Evolutionary conservation across 2,888 invertebrate species (phyloP).

Genomic region (Thera obeliscata): DNA sequence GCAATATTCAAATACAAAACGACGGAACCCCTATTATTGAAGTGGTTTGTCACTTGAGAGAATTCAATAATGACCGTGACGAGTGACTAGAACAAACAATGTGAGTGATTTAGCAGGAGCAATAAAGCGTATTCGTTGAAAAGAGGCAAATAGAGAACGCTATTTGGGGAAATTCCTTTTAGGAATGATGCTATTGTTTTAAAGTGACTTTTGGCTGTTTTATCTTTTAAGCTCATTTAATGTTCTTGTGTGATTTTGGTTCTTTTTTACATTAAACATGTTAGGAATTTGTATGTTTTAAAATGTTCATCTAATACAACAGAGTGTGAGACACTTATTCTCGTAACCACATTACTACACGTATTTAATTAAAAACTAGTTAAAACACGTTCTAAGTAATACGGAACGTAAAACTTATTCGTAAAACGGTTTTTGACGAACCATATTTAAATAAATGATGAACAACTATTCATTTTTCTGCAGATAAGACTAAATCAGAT

Average conservation of each 20-base stretch:
- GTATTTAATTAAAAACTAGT: too few relatives aligned
- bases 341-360: too few relatives aligned
- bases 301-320: too few relatives aligned
- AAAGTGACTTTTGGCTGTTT: background rate
- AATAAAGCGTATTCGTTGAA: conserved; percentile 36
- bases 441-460: too few relatives aligned
- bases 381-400: too few relatives aligned
- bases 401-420: too few relatives aligned
- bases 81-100: conserved; percentile 42
- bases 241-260: background rate
- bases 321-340: too few relatives aligned
- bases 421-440: too few relatives aligned
- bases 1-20: background rate
- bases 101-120: conserved; percentile 52
- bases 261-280: too few relatives aligned
- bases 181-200: conserved; percentile 14
- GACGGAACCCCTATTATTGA: conserved; percentile 25
- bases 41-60: conserved; percentile 20
- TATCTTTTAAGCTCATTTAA: background rate
- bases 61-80: conserved; percentile 51
- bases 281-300: too few relatives aligned
- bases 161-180: conserved; percentile 25
- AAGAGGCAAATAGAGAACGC: conserved; percentile 28
- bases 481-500: too few relatives aligned
- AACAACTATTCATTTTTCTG: too few relatives aligned